These are phyloP conservation scores for Leptarthrus brevirostris DNA, from an alignment of 2,888 invertebrate species.

Conservation along the genomic window DNA sequence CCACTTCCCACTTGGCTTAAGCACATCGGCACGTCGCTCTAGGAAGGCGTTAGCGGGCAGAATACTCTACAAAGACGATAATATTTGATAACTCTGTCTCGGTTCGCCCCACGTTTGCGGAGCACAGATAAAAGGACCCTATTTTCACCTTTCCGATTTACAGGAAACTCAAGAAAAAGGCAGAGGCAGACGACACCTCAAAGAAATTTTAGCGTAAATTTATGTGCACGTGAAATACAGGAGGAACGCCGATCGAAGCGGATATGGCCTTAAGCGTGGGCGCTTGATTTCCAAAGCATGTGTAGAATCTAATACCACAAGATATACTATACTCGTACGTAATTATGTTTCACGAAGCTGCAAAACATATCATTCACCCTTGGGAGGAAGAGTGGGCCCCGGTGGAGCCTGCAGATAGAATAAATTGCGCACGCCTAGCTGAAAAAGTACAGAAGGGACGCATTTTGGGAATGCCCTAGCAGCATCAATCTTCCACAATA, in stretches of 20 bases:
- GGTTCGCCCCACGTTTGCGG: constrained; percentile 33
- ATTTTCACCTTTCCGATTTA: constrained; percentile 40
- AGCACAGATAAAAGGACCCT: constrained; percentile 32
- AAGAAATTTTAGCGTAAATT: constrained; percentile 44
- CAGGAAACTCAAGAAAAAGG: constrained; percentile 21
- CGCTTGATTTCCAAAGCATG: constrained; percentile 35
- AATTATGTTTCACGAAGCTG: constrained; percentile 42
- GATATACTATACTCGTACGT: constrained; percentile 44
- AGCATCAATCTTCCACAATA: constrained; percentile 42
- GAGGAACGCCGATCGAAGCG: constrained; percentile 20
- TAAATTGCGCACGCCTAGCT: constrained; percentile 43
- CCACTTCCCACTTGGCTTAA: neutral
- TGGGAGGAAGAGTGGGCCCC: neutral
- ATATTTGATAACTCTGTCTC: constrained; percentile 46
- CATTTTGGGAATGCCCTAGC: constrained; percentile 1
- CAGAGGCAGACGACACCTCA: constrained; percentile 42
- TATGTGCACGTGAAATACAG: constrained; percentile 32
- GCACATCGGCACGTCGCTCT: neutral
- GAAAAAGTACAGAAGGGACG: neutral
- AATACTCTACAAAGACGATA: constrained; percentile 34
- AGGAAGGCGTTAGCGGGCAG: constrained; percentile 31
- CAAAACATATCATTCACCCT: constrained; percentile 37
- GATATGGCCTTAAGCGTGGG: constrained; percentile 12
- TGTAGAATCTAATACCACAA: constrained; percentile 41
- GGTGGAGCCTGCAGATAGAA: constrained; percentile 5